Evolutionary conservation across 2,888 invertebrate genomes (phyloP), one percentile per base, ranked within the genome.

Genomic region (Patella pellucida): DNA sequence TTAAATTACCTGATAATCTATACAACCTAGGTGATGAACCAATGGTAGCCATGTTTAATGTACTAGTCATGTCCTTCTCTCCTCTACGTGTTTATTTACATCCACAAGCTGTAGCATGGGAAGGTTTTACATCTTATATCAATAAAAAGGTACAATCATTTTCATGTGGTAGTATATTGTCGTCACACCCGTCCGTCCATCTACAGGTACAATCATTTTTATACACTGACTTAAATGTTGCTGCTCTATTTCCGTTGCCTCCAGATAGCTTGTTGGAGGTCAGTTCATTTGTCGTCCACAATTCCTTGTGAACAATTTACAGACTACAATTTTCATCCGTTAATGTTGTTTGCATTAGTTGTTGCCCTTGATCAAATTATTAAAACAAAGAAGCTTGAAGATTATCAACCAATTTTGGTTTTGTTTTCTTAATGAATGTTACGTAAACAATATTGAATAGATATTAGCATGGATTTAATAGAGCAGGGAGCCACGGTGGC

Each of bases 81-180:
- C 91, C 91, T 0, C 83, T 90, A 12, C 79, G 90, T 75, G 87
- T 88, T 16, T 90, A 91, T 77, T 78, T 90, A 4, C 89, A 90
- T 80, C 82, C 86, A 5, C 85, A 89, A 74, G 90, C 89, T 5
- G 75, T 89, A 68, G 89, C 88, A 11, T 82, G 80, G 80, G 71
- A 74, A 15, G 76, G 76, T 3, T 31, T 78, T 31, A 62, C 68
- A 5, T 54, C 75, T 1, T 76, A 73, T 50, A 15, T 76, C 27
- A 54, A 68, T 3, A 68, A 75, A 12, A 79, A 81, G 78, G 79
- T 81, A 52, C 7, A 52, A 11, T 15, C n/a, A 73, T 68, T n/a
- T 67, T 68, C 1, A 69, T 41, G n/a, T n/a, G n/a, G n/a, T n/a
- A n/a, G n/a, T n/a, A n/a, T n/a, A n/a, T n/a, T n/a, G n/a, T n/a